Evolutionary conservation across 2,113 vertebrate species (phyloP).

Genomic region (Scalopus aquaticus): DNA sequence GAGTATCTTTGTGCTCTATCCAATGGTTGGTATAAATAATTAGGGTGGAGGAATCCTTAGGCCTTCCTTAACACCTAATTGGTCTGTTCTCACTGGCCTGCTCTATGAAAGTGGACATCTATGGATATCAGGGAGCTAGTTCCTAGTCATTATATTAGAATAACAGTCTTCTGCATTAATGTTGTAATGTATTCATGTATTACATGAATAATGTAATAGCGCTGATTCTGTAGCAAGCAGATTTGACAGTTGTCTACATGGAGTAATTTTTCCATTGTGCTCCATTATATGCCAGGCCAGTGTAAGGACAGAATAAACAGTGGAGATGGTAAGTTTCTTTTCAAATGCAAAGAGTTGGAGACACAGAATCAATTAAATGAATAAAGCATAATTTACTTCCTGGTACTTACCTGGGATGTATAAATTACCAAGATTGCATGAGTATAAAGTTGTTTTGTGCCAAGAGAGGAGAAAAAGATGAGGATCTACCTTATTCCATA

Average conservation of each 20-base stretch:
- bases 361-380: background rate
- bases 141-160: background rate
- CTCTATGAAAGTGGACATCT: background rate
- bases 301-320: background rate
- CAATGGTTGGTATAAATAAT: background rate
- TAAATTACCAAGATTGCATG: background rate
- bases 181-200: background rate
- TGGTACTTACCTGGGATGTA: background rate
- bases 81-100: background rate
- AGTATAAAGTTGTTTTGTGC: slow-evolving; percentile 1
- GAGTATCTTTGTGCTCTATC: background rate
- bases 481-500: background rate
- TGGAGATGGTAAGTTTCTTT: slow-evolving; percentile 1
- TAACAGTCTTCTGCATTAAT: background rate
- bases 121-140: background rate
- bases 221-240: background rate
- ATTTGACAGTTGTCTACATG: background rate
- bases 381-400: background rate
- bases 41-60: background rate
- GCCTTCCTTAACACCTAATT: background rate
- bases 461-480: background rate
- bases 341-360: background rate
- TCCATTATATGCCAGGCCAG: background rate
- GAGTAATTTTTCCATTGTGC: background rate
- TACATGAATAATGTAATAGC: background rate